Conservation (phyloP, 2,888 invertebrate genomes). For the Drosophila rubida region DNA sequence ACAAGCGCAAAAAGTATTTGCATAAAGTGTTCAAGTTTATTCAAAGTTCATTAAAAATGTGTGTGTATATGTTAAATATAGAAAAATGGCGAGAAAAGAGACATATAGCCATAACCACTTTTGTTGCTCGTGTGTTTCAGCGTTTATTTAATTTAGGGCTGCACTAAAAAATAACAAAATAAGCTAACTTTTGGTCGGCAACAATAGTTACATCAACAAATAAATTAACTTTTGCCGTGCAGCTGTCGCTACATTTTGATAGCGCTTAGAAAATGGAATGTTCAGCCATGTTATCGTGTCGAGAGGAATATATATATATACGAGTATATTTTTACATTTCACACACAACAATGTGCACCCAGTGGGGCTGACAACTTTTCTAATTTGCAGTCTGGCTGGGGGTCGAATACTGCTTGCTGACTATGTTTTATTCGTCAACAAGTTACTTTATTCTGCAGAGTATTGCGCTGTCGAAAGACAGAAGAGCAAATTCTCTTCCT, state of each 20-base stretch:
- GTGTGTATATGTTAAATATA: slow-evolving; percentile 27
- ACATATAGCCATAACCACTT: neutral
- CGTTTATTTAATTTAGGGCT: slow-evolving; percentile 6
- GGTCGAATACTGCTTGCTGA: slow-evolving; percentile 1
- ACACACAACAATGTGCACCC: neutral
- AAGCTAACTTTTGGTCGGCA: slow-evolving; percentile 17
- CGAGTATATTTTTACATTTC: slow-evolving; percentile 26
- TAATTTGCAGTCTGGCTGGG: slow-evolving; percentile 31
- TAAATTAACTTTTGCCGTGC: slow-evolving; percentile 55
- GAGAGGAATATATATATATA: neutral
- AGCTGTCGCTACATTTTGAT: slow-evolving; percentile 63
- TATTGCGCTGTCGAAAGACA: neutral
- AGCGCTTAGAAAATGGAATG: slow-evolving; percentile 26
- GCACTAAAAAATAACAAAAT: no score
- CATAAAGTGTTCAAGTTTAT: slow-evolving; percentile 62
- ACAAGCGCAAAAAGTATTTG: slow-evolving; percentile 21
- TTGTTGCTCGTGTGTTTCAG: neutral
- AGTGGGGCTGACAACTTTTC: slow-evolving; percentile 46
- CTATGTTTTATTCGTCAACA: slow-evolving; percentile 1
- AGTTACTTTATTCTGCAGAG: slow-evolving; percentile 14
- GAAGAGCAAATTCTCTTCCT: neutral
- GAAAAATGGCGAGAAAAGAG: neutral
- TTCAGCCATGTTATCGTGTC: neutral
- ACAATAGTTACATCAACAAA: slow-evolving; percentile 23
- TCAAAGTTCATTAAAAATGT: slow-evolving; percentile 70